Conservation (phyloP, 2,888 invertebrate species). For the Spilarctia lutea region DNA sequence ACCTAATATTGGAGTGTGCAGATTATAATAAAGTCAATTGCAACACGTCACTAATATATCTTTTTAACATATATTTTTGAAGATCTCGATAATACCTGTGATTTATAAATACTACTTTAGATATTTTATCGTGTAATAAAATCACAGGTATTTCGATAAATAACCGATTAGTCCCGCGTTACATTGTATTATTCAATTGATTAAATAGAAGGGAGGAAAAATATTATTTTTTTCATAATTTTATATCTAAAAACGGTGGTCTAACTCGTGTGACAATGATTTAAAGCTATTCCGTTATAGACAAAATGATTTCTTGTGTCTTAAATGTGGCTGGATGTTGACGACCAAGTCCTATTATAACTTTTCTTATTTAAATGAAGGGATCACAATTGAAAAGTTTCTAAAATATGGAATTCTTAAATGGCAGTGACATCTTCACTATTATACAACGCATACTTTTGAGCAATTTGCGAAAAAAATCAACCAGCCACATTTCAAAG, state of each 20-base stretch:
- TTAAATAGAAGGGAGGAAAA: conserved; percentile 61
- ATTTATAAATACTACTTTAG: conserved; percentile 18
- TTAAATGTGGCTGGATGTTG: conserved; percentile 38
- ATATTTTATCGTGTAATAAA: conserved; percentile 3
- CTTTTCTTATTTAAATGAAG: conserved; percentile 11
- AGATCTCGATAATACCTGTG: conserved; percentile 48
- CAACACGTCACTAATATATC: conserved; percentile 64
- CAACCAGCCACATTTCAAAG: conserved; percentile 50
- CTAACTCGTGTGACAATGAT: conserved; percentile 79
- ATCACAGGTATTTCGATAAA: conserved; percentile 51
- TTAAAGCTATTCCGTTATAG: conserved; percentile 79
- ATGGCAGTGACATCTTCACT: conserved; percentile 42
- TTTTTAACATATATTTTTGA: conserved; percentile 50
- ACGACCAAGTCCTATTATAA: background rate
- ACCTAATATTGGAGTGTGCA: conserved; percentile 29
- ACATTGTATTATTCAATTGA: conserved; percentile 67
- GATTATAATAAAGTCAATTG: conserved; percentile 60
- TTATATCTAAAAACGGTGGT: conserved; percentile 82
- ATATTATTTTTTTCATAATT: conserved; percentile 55
- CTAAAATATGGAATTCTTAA: conserved; percentile 18
- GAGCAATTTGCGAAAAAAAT: conserved; percentile 38
- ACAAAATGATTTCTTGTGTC: conserved; percentile 49
- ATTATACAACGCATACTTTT: conserved; percentile 27
- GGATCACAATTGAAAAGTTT: background rate
- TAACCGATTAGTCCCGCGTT: conserved; percentile 69